These are phyloP conservation scores for Caenorhabditis sinica DNA, from an alignment of 2,888 invertebrate species.

Conservation along the genomic window DNA sequence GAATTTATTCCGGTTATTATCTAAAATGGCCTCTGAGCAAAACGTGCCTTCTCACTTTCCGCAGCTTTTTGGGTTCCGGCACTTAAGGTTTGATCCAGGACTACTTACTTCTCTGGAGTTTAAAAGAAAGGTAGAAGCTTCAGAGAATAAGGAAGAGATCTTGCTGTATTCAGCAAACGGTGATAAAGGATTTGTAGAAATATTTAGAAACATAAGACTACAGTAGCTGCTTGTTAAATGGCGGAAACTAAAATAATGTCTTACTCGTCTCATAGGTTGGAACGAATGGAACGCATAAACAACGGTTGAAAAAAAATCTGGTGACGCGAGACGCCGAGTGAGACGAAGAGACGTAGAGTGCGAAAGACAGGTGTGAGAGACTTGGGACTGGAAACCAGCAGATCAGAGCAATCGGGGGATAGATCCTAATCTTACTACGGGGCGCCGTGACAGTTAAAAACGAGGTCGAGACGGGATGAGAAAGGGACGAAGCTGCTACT, in stretches of 20 bases:
- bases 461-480: constrained; percentile 36
- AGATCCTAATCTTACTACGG: constrained; percentile 29
- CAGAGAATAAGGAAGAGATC: no score
- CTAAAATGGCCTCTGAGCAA: no score
- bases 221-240: no score
- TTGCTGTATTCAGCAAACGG: no score
- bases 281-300: constrained; percentile 33
- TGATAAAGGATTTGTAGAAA: no score
- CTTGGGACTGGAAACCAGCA: constrained; percentile 26
- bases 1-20: no score
- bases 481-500: constrained; percentile 40
- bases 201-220: no score
- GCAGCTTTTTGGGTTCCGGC: neutral
- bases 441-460: constrained; percentile 31
- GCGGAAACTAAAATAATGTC: neutral
- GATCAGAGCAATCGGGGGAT: constrained; percentile 1
- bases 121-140: no score
- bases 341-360: constrained; percentile 28
- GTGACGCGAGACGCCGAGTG: neutral
- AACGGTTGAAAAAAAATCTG: constrained; percentile 43
- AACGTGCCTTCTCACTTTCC: no score
- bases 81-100: no score
- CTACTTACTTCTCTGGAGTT: no score
- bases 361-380: constrained; percentile 26
- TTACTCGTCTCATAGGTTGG: neutral